phyloP scores from a whole-genome alignment of 2,888 invertebrate genomes.

The Ormyrus thymus region DNA sequence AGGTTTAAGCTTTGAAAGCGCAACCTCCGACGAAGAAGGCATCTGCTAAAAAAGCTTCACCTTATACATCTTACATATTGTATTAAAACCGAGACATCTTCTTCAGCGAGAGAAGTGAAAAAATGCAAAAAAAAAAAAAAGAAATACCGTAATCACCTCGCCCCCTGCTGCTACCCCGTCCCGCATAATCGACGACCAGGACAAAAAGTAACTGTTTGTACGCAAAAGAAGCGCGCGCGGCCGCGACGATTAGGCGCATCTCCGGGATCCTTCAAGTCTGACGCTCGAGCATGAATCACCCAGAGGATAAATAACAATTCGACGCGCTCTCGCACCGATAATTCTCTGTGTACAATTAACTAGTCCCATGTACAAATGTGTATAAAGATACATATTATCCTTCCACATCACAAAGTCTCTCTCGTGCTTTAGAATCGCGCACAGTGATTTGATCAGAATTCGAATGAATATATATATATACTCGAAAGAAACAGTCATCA shows the following conservation, averaged over 20 bases:
- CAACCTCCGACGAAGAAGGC: slow-evolving; percentile 21
- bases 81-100: slow-evolving; percentile 19
- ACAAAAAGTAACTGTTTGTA: slow-evolving; percentile 12
- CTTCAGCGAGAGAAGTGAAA: slow-evolving; percentile 13
- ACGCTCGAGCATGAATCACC: no score
- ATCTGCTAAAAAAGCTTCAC: slow-evolving; percentile 40
- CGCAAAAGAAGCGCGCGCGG: slow-evolving; percentile 3
- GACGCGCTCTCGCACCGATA: slow-evolving; percentile 13
- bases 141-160: slow-evolving; percentile 18
- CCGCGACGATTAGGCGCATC: not conserved
- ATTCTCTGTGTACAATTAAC: not conserved
- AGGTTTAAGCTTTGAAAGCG: slow-evolving; percentile 46
- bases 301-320: not conserved
- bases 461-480: not conserved
- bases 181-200: slow-evolving; percentile 24
- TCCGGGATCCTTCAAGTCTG: no score
- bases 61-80: slow-evolving; percentile 45
- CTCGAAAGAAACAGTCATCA: slow-evolving; percentile 5
- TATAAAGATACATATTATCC: slow-evolving; percentile 8
- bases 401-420: slow-evolving; percentile 17
- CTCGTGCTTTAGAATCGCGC: slow-evolving; percentile 17
- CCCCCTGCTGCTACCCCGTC: slow-evolving; percentile 35
- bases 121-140: slow-evolving; percentile 8
- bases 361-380: not conserved
- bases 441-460: not conserved